Evolutionary conservation across 2,113 vertebrate genomes (phyloP).

Genomic region (Semnopithecus entellus): DNA sequence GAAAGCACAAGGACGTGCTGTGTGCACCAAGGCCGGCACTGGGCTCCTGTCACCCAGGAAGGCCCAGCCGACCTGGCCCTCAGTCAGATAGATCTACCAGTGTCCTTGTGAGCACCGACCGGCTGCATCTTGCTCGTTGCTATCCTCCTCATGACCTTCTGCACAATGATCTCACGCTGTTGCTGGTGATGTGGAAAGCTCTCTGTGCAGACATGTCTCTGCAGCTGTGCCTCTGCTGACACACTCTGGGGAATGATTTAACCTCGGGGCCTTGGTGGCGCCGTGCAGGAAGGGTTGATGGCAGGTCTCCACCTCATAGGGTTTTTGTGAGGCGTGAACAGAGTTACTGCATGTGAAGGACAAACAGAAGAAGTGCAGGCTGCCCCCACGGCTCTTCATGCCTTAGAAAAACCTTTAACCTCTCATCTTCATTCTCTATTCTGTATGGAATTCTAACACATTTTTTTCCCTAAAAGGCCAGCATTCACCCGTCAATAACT

Average conservation of each 20-base stretch:
- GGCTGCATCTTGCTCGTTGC: background rate
- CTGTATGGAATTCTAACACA: background rate
- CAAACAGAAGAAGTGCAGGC: background rate
- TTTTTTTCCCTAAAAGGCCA: background rate
- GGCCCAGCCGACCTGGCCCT: background rate
- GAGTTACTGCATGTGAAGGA: background rate
- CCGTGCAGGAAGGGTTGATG: background rate
- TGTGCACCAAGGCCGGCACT: rapidly evolving
- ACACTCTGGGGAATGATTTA: background rate
- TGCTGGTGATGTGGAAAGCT: background rate
- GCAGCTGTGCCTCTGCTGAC: background rate
- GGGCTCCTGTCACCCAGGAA: background rate
- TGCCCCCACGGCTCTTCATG: background rate
- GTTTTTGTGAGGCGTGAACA: rapidly evolving
- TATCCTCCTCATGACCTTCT: background rate
- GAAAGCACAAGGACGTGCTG: background rate
- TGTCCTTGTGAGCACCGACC: too few relatives aligned
- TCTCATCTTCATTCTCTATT: background rate
- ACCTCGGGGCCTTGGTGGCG: background rate
- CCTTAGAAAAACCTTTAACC: background rate
- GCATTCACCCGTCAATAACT: background rate
- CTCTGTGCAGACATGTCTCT: background rate
- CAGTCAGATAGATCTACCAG: too few relatives aligned
- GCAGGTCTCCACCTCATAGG: background rate
- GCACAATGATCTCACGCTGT: too few relatives aligned